Evolutionary conservation across 2,797 vertebrate genomes (phyloP).

Genomic region (Remorina albescens): DNA sequence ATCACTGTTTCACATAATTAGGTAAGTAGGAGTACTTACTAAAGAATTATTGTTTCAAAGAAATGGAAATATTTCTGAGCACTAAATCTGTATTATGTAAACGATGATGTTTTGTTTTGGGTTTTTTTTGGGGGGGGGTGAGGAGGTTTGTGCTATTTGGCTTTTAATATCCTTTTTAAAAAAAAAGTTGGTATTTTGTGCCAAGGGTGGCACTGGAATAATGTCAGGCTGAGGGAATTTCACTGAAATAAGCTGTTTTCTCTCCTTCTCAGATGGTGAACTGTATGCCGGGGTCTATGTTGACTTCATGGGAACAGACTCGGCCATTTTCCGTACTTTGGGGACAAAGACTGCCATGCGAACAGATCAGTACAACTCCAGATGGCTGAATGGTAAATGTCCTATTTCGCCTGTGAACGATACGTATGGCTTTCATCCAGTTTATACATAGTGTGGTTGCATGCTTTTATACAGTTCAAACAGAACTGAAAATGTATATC

Average conservation of each 20-base stretch:
- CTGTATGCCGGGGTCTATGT: constrained; percentile 98
- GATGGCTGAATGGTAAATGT: constrained; percentile 95
- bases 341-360: constrained; percentile 97
- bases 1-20: too few species aligned
- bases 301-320: constrained; percentile 99
- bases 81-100: too few species aligned
- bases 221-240: constrained; percentile 62
- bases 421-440: constrained; percentile 3
- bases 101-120: too few species aligned
- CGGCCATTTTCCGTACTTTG: constrained; percentile 96
- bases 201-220: constrained; percentile 66
- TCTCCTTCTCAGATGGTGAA: constrained; percentile 90
- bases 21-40: too few species aligned
- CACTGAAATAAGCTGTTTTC: constrained; percentile 52
- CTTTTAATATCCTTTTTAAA: constrained; percentile 46
- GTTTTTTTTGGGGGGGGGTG: too few species aligned
- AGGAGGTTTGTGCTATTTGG: constrained; percentile 14
- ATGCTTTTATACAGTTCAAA: constrained; percentile 21
- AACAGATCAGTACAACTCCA: constrained; percentile 98
- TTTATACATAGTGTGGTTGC: constrained; percentile 3
- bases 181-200: constrained; percentile 45
- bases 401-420: constrained; percentile 33
- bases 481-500: background rate
- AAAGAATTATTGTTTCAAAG: too few species aligned
- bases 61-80: too few species aligned